Evolutionary conservation across 2,888 invertebrate species (phyloP).

Genomic region (Standfussiana lucernea): DNA sequence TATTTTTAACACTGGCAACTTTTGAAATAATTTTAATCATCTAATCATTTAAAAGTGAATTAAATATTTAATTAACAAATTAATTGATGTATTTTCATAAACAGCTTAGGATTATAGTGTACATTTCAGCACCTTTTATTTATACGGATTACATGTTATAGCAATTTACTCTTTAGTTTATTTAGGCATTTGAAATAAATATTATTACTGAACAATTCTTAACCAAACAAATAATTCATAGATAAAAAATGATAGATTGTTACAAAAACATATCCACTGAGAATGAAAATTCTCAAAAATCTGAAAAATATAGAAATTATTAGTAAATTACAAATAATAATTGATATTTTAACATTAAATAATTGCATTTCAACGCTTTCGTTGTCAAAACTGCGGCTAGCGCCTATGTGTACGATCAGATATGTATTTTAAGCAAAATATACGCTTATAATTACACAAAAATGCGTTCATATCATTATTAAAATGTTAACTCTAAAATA

Average conservation of each 20-base stretch:
- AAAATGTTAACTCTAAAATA: neutral
- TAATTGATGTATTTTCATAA: constrained; percentile 38
- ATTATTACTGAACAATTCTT: neutral
- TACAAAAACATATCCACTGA: neutral
- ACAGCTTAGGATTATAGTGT: constrained; percentile 63
- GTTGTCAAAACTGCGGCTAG: constrained; percentile 49
- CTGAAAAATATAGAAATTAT: constrained; percentile 3
- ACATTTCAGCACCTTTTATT: constrained; percentile 62
- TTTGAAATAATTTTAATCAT: constrained; percentile 3
- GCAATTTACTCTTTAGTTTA: constrained; percentile 40
- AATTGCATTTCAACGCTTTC: constrained; percentile 59
- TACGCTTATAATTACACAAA: constrained; percentile 20
- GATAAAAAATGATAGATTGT: neutral
- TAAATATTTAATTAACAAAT: constrained; percentile 18
- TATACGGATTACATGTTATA: constrained; percentile 54
- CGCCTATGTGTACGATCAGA: constrained; percentile 43
- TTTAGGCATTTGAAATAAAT: constrained; percentile 47
- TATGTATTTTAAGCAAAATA: constrained; percentile 60
- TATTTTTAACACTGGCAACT: constrained; percentile 23
- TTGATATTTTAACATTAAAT: constrained; percentile 41
- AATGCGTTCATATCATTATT: constrained; percentile 43
- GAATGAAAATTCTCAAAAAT: neutral
- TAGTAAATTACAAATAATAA: constrained; percentile 26
- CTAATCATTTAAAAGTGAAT: neutral
- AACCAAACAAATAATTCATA: neutral